Evolutionary conservation across 1,140 invertebrate genomes (phyloP), one percentile per base, ranked within the genome.

Genomic region (Hypsibius dujardini): DNA sequence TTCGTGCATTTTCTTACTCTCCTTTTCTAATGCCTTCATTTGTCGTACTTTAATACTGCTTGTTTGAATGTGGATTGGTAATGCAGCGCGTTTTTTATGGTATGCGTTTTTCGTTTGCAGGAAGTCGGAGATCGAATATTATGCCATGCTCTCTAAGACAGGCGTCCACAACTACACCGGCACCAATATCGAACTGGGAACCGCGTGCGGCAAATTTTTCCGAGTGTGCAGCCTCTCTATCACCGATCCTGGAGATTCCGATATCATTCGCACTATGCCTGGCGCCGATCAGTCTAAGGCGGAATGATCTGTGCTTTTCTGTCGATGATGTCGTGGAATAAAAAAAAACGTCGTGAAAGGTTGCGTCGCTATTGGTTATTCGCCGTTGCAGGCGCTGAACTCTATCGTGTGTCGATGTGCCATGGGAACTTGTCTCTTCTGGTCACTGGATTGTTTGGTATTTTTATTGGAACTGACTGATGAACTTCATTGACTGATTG

Each of bases 141-240:
- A 98, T 79, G 95, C 95, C 71, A 96, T 99, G 90, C 86, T 99
- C 79, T 92, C 96, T 1, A 98, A 97, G 80, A 98, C 94, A 76
- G 96, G 95, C 75, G 96, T 99, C 28, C 96, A 99, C 79, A 95
- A 99, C 80, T 99, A 98, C 83, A 89, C 89, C 74, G 96, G 96
- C 46, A 98, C 94, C 84, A 99, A 99, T 81, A 96, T 97, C 77
- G 96, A 99, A 80, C 83, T 99, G 74, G 96, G 96, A 74, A 99
- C 95, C 72, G 95, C 95, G 45, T 99, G 96, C 78, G 96, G 96
- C 82, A 98, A 97, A 85, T 97, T 97, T 81, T 99, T 98, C 86
- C 85, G 94, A 76, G 95, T 98, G 12, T 95, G 94, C 82, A 95
- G 93, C 56, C 85, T 99, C 76, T 93, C 92, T 62, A 98, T 99